Evolutionary conservation across 2,113 vertebrate genomes (phyloP).

Genomic region (Cavia aperea): DNA sequence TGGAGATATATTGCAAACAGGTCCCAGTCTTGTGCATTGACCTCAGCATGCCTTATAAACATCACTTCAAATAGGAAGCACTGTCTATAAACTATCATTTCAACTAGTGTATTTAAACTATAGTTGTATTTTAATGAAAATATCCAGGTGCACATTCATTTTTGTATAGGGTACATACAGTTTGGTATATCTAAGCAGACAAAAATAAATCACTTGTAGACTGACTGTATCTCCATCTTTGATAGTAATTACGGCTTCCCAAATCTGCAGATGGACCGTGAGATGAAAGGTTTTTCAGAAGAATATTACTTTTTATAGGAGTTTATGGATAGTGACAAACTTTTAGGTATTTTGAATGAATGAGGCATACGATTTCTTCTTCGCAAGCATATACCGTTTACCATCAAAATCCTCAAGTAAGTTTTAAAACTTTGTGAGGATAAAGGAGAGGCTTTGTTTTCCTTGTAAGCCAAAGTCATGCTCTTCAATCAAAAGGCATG

Average conservation of each 20-base stretch:
- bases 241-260: background rate
- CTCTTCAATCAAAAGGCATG: background rate
- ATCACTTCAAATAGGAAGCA: background rate
- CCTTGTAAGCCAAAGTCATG: background rate
- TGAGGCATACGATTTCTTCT: background rate
- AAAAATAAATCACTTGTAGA: background rate
- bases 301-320: slow-evolving; percentile 31
- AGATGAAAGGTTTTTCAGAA: background rate
- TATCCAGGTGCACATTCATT: background rate
- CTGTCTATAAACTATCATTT: background rate
- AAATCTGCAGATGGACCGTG: background rate
- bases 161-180: background rate
- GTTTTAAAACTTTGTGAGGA: slow-evolving; percentile 25
- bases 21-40: background rate
- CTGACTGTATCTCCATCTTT: background rate
- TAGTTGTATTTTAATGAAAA: background rate
- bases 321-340: background rate
- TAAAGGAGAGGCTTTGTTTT: background rate
- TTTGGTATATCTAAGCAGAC: background rate
- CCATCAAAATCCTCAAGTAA: background rate
- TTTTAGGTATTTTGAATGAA: slow-evolving; percentile 23
- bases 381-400: background rate
- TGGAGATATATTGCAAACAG: background rate
- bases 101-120: background rate
- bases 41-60: background rate